Conservation (phyloP, 2,797 vertebrate species). For the Melanogrammus aeglefinus region DNA sequence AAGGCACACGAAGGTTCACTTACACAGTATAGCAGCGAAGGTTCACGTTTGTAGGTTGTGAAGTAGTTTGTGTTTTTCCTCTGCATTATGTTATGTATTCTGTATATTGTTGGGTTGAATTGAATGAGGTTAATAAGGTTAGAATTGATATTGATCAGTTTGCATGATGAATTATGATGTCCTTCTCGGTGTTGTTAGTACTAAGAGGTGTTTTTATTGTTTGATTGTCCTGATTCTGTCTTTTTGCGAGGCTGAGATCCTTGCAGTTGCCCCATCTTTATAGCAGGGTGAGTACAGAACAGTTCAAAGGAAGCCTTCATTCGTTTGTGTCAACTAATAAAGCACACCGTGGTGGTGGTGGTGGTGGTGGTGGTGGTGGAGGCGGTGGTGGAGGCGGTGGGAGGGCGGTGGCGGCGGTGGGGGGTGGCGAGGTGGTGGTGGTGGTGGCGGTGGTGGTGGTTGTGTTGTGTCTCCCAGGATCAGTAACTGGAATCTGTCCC, state of each 20-base stretch:
- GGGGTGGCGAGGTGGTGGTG: too few species aligned
- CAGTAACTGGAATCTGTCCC: slow-evolving; percentile 81
- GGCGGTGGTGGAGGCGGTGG: not conserved
- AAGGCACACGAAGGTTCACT: too few species aligned
- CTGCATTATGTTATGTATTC: not conserved
- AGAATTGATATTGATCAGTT: not conserved
- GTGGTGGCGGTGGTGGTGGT: slow-evolving; percentile 2
- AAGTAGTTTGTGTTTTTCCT: not conserved
- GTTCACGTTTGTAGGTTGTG: too few species aligned
- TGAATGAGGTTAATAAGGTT: not conserved
- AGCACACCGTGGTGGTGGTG: not conserved
- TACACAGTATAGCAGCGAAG: not conserved
- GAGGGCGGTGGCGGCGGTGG: slow-evolving; percentile 31
- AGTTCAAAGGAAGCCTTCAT: too few species aligned
- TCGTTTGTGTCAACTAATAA: not conserved
- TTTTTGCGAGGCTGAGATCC: not conserved
- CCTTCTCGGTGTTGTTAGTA: not conserved
- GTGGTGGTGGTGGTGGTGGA: too few species aligned
- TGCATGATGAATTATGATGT: not conserved
- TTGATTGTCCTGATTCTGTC: not conserved
- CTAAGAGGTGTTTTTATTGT: not conserved
- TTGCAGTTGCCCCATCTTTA: not conserved
- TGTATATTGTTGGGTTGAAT: too few species aligned
- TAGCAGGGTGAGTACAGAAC: too few species aligned
- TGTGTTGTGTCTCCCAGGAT: slow-evolving; percentile 55